These are phyloP conservation scores for Microctonus hyperodae DNA, from an alignment of 2,888 invertebrate genomes.

Conservation along the genomic window DNA sequence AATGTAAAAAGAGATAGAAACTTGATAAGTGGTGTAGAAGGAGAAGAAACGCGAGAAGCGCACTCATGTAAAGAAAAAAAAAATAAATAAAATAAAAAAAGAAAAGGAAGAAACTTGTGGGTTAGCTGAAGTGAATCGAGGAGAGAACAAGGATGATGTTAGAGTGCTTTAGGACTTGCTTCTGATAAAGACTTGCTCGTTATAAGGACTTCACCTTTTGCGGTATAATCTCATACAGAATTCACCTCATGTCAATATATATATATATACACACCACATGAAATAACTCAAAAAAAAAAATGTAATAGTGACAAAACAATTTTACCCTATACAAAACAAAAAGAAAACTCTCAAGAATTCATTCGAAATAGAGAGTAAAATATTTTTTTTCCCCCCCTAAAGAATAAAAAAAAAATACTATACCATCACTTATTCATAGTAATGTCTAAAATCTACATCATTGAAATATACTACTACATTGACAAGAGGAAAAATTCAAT, in stretches of 20 bases:
- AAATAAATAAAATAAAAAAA: neutral
- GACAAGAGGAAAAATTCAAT: constrained; percentile 10
- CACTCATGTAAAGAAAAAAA: constrained; percentile 5
- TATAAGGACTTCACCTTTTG: constrained; percentile 37
- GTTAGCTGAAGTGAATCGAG: constrained; percentile 22
- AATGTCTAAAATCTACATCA: too few relatives aligned
- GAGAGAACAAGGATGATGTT: constrained; percentile 24
- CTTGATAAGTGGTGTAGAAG: constrained; percentile 21
- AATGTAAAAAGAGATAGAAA: constrained; percentile 33
- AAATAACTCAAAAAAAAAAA: too few relatives aligned
- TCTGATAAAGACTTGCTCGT: constrained; percentile 43
- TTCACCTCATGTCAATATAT: constrained; percentile 24
- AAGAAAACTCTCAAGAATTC: too few relatives aligned
- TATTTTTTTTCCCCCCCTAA: too few relatives aligned
- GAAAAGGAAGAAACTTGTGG: neutral
- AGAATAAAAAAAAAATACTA: too few relatives aligned
- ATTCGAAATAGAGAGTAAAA: too few relatives aligned
- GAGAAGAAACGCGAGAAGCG: constrained; percentile 31
- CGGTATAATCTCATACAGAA: constrained; percentile 39
- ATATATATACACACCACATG: constrained; percentile 21
- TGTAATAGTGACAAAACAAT: too few relatives aligned
- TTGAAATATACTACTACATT: constrained; percentile 2
- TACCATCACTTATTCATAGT: too few relatives aligned
- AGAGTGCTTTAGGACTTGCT: constrained; percentile 39
- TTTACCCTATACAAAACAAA: too few relatives aligned